Evolutionary conservation across 2,888 invertebrate species (phyloP).

Genomic region (Hyposoter dolosus): DNA sequence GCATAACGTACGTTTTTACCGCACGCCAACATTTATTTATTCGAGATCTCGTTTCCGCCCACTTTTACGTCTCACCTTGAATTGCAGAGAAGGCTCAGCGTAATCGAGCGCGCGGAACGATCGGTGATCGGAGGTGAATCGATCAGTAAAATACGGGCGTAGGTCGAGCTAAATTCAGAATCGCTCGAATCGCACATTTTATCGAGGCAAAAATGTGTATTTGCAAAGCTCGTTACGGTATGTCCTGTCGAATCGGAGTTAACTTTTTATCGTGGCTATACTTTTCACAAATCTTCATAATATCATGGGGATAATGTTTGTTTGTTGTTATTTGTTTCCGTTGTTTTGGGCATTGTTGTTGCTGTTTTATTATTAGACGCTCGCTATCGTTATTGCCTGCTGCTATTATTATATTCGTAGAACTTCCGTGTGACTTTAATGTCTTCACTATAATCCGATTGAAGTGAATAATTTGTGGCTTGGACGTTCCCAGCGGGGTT

Average conservation of each 20-base stretch:
- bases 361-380: background rate
- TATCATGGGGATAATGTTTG: constrained; percentile 11
- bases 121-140: background rate
- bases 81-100: background rate
- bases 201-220: constrained; percentile 33
- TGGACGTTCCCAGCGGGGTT: constrained; percentile 46
- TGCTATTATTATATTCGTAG: constrained; percentile 16
- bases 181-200: constrained; percentile 59
- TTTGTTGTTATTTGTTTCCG: background rate
- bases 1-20: constrained; percentile 39
- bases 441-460: constrained; percentile 55
- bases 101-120: constrained; percentile 12
- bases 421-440: constrained; percentile 51
- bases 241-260: background rate
- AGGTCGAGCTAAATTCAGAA: constrained; percentile 58
- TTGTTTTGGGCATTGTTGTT: background rate
- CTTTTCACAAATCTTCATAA: background rate
- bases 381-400: background rate
- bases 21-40: constrained; percentile 33
- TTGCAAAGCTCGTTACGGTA: constrained; percentile 14
- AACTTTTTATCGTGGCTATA: background rate
- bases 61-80: constrained; percentile 34
- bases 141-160: constrained; percentile 34
- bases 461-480: constrained; percentile 50
- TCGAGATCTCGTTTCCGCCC: constrained; percentile 67